These are phyloP conservation scores for Operophtera brumata DNA, from an alignment of 2,888 invertebrate genomes.

Conservation along the genomic window DNA sequence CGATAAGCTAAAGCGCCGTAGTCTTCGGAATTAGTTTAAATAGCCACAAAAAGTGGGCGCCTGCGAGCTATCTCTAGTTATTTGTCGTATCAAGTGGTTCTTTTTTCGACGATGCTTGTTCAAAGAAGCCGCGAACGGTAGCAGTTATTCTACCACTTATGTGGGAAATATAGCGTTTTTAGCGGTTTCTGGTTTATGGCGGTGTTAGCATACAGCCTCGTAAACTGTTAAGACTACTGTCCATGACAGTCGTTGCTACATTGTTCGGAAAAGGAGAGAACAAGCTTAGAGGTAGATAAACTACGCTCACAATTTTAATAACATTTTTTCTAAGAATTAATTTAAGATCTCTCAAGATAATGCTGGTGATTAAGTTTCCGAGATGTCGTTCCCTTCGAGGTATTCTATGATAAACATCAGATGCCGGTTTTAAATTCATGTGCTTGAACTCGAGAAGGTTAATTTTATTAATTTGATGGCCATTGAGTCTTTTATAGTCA, in stretches of 20 bases:
- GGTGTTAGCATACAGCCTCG: constrained; percentile 61
- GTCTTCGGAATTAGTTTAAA: constrained; percentile 57
- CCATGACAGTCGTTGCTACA: constrained; percentile 3
- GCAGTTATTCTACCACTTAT: constrained; percentile 59
- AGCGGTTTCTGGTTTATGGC: constrained; percentile 48
- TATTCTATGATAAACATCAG: constrained; percentile 28
- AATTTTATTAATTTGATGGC: constrained; percentile 36
- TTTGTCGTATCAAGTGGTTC: constrained; percentile 76
- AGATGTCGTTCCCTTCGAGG: constrained; percentile 23
- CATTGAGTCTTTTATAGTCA: constrained; percentile 25
- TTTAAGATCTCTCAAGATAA: constrained; percentile 29
- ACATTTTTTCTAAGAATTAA: constrained; percentile 27
- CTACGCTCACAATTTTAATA: constrained; percentile 5
- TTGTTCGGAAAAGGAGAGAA: constrained; percentile 3
- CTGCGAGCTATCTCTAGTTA: constrained; percentile 70
- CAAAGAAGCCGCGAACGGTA: constrained; percentile 73
- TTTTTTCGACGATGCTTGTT: constrained; percentile 55
- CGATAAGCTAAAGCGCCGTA: constrained; percentile 54
- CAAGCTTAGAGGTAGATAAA: neutral
- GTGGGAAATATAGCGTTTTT: constrained; percentile 51
- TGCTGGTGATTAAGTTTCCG: constrained; percentile 27
- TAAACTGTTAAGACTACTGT: constrained; percentile 40
- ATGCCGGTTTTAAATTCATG: constrained; percentile 25
- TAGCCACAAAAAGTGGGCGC: constrained; percentile 67
- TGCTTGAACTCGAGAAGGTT: constrained; percentile 22